Conservation (phyloP, 2,113 vertebrate species). For the Bubo bubo region DNA sequence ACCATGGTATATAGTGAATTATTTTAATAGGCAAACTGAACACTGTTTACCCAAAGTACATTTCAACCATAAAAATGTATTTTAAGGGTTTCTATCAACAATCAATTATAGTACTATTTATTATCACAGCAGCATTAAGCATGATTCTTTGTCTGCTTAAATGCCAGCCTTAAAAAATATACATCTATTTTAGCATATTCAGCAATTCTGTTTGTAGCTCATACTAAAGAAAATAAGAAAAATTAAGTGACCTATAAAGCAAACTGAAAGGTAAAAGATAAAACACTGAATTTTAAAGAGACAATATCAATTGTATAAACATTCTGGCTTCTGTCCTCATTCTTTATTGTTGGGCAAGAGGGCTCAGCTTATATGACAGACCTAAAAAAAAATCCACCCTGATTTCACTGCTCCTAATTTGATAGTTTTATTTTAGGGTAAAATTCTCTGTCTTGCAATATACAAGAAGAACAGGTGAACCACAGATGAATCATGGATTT, state of each 20-base stretch:
- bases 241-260: conserved; percentile 58
- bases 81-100: conserved; percentile 69
- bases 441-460: not conserved
- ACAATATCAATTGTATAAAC: not conserved
- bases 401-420: not conserved
- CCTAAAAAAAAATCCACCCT: not conserved
- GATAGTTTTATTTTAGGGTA: not conserved
- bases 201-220: conserved; percentile 58
- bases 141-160: conserved; percentile 55
- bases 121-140: conserved; percentile 58
- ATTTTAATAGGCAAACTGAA: conserved; percentile 72
- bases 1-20: conserved; percentile 61
- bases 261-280: conserved; percentile 16
- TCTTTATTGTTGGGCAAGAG: not conserved
- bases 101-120: conserved; percentile 64
- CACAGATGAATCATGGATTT: not conserved
- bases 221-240: conserved; percentile 31
- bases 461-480: not conserved
- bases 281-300: not conserved
- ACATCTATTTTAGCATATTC: conserved; percentile 49
- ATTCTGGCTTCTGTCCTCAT: not conserved
- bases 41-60: conserved; percentile 63
- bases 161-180: conserved; percentile 17
- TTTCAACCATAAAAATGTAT: conserved; percentile 67
- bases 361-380: not conserved